Percentiles rank a stretch among this genome's conserved stretches.
Conservation (phyloP, 2,888 invertebrate species). For the Crossocerus cetratus region DNA sequence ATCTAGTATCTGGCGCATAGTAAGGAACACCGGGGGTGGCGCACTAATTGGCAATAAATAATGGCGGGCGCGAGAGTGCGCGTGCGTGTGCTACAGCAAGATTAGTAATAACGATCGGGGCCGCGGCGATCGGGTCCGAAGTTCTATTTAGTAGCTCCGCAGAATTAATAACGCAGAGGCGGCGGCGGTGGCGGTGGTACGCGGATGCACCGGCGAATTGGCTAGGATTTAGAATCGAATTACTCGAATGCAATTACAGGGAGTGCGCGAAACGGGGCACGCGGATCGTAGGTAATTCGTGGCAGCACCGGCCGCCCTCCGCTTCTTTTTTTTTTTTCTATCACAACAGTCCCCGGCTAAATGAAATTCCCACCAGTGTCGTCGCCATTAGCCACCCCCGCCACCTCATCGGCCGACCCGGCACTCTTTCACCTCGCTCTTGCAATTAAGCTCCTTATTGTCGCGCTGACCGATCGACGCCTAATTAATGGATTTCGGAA, state of each 20-base stretch:
- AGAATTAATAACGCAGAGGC: conserved; percentile 52
- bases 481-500: conserved; percentile 9
- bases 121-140: conserved; percentile 35
- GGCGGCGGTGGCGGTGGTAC: too few relatives aligned
- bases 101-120: conserved; percentile 51
- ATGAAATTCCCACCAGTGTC: not conserved
- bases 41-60: conserved; percentile 59
- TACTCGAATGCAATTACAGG: conserved; percentile 56
- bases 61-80: conserved; percentile 14
- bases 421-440: conserved; percentile 23
- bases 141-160: conserved; percentile 49
- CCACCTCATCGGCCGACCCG: conserved; percentile 1
- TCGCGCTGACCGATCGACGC: conserved; percentile 17
- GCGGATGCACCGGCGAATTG: conserved; percentile 44
- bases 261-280: conserved; percentile 28
- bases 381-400: not conserved
- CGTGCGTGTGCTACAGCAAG: conserved; percentile 40
- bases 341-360: not conserved
- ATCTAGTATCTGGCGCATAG: not conserved
- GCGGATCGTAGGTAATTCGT: conserved; percentile 46
- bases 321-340: not conserved
- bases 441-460: conserved; percentile 45
- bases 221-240: conserved; percentile 58
- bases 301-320: conserved; percentile 22
- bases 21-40: conserved; percentile 43